These are phyloP conservation scores for Gnathochromis pfefferi DNA, from an alignment of 2,113 vertebrate species.

Conservation along the genomic window DNA sequence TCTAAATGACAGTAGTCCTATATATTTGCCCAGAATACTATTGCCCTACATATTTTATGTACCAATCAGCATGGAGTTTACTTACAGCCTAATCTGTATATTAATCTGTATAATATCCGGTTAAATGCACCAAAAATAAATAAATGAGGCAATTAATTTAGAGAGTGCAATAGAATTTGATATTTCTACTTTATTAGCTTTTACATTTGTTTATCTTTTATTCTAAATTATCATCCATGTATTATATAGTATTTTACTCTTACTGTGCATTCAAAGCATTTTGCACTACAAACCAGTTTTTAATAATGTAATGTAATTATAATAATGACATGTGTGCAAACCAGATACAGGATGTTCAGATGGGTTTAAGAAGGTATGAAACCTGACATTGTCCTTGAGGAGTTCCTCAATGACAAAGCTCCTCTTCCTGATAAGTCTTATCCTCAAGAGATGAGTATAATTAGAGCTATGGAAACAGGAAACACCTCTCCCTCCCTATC, in stretches of 20 bases:
- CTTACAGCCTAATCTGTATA: background rate
- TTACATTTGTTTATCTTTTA: background rate
- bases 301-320: background rate
- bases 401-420: conserved; percentile 31
- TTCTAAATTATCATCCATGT: background rate
- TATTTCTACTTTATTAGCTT: background rate
- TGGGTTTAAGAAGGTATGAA: background rate
- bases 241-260: background rate
- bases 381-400: conserved; percentile 22
- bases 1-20: background rate
- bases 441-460: conserved; percentile 67
- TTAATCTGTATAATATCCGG: background rate
- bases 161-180: background rate
- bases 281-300: background rate
- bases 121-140: background rate
- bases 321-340: background rate
- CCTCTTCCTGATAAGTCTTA: conserved; percentile 33
- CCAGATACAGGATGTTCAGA: background rate
- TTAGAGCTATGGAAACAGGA: conserved; percentile 76
- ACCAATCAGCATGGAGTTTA: background rate
- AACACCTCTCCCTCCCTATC: conserved; percentile 71
- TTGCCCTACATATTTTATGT: background rate
- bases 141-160: background rate
- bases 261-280: background rate
- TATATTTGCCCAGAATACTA: background rate